Percentiles rank a stretch among this genome's conserved stretches.
Conservation (phyloP, 35 echinoderm and acorn worm species). For the Apostichopus japonicus region DNA sequence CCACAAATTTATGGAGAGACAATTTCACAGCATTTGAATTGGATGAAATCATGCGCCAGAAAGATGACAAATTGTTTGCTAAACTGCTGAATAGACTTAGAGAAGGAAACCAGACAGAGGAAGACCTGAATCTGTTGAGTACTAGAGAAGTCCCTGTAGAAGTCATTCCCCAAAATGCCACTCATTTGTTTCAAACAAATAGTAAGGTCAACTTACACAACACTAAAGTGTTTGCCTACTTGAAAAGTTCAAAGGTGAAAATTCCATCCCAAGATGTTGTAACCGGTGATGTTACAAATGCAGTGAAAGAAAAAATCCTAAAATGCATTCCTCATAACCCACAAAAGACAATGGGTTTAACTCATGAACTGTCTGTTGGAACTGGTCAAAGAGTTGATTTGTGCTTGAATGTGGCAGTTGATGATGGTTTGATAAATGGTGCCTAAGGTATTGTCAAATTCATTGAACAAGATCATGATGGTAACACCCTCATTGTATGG, state of each 20-base stretch:
- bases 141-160: background rate
- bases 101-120: slow-evolving; percentile 38
- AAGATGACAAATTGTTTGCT: slow-evolving; percentile 51
- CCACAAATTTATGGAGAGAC: slow-evolving; percentile 46
- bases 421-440: slow-evolving; percentile 57
- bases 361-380: background rate
- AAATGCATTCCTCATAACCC: slow-evolving; percentile 20
- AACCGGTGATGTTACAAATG: slow-evolving; percentile 32
- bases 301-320: slow-evolving; percentile 33
- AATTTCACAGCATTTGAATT: slow-evolving; percentile 41
- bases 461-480: background rate
- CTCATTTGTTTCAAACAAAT: slow-evolving; percentile 53
- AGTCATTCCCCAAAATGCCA: background rate
- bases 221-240: background rate
- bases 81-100: slow-evolving; percentile 1
- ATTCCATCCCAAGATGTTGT: slow-evolving; percentile 12
- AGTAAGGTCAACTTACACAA: slow-evolving; percentile 42
- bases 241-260: slow-evolving; percentile 22
- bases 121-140: background rate
- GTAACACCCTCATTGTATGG: slow-evolving; percentile 5
- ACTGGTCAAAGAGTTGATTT: slow-evolving; percentile 7
- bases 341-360: slow-evolving; percentile 21
- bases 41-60: slow-evolving; percentile 60
- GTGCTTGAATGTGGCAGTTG: slow-evolving; percentile 29
- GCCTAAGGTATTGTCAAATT: slow-evolving; percentile 31